Evolutionary conservation across 1,140 invertebrate genomes (phyloP).

Genomic region (Lepidurus packardi): DNA sequence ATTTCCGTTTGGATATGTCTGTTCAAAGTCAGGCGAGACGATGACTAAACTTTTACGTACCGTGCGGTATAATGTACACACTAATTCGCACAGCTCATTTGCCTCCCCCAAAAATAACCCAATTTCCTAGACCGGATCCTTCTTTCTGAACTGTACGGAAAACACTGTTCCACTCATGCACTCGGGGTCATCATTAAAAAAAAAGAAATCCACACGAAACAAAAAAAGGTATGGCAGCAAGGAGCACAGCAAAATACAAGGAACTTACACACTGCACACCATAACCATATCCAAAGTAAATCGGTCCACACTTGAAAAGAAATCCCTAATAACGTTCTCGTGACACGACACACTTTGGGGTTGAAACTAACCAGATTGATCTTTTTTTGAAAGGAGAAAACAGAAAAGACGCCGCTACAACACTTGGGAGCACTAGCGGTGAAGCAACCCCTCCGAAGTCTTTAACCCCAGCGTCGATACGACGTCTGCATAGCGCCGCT

Average conservation of each 20-base stretch:
- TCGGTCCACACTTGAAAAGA: conserved; percentile 5
- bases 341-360: conserved; percentile 2
- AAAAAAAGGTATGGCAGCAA: too few relatives aligned
- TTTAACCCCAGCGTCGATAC: conserved; percentile 21
- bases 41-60: conserved; percentile 7
- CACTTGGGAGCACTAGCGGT: conserved; percentile 10
- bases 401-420: background rate
- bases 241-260: too few relatives aligned
- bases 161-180: conserved; percentile 4
- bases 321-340: conserved; percentile 1
- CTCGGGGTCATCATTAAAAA: background rate
- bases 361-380: background rate
- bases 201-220: too few relatives aligned
- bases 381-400: background rate
- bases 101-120: background rate
- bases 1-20: background rate
- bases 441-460: background rate
- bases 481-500: background rate
- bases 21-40: conserved; percentile 18
- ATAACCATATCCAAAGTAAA: background rate
- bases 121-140: background rate
- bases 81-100: background rate
- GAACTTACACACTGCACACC: background rate
- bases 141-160: background rate
- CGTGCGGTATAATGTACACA: background rate